Evolutionary conservation across 2,888 invertebrate genomes (phyloP).

Genomic region (Sarcophaga caerulescens): DNA sequence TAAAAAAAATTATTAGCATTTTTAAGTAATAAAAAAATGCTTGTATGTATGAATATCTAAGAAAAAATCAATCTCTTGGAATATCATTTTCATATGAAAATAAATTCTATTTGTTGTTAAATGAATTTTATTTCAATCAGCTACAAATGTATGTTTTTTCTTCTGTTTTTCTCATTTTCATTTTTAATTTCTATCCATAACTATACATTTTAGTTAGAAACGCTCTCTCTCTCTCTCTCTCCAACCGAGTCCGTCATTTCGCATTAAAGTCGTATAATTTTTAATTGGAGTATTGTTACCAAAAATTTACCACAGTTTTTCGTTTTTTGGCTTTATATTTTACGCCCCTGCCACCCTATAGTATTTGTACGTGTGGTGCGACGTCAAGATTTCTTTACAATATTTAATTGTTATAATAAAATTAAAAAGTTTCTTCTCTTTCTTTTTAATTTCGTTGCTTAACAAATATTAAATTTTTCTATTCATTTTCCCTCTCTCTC

Average conservation of each 20-base stretch:
- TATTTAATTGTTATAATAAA: constrained; percentile 51
- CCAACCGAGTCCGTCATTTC: neutral
- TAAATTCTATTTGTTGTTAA: too few relatives aligned
- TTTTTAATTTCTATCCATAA: neutral
- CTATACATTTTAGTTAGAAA: constrained; percentile 14
- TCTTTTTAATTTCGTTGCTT: neutral
- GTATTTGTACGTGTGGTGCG: neutral
- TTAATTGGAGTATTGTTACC: constrained; percentile 28
- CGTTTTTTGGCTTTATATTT: neutral
- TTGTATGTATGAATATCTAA: too few relatives aligned
- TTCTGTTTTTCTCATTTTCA: neutral
- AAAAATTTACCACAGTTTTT: neutral
- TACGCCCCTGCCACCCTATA: neutral
- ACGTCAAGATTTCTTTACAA: constrained; percentile 41
- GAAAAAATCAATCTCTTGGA: too few relatives aligned
- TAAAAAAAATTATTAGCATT: too few relatives aligned
- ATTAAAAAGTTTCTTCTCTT: constrained; percentile 22
- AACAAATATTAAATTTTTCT: constrained; percentile 5
- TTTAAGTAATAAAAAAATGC: too few relatives aligned
- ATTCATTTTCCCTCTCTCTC: neutral
- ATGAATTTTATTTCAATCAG: too few relatives aligned
- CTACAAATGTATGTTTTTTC: too few relatives aligned
- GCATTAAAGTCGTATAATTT: constrained; percentile 1
- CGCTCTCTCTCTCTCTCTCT: neutral
- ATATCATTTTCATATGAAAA: too few relatives aligned